Evolutionary conservation across 2,888 invertebrate species (phyloP).

Genomic region (Kryphioiulus occultus): DNA sequence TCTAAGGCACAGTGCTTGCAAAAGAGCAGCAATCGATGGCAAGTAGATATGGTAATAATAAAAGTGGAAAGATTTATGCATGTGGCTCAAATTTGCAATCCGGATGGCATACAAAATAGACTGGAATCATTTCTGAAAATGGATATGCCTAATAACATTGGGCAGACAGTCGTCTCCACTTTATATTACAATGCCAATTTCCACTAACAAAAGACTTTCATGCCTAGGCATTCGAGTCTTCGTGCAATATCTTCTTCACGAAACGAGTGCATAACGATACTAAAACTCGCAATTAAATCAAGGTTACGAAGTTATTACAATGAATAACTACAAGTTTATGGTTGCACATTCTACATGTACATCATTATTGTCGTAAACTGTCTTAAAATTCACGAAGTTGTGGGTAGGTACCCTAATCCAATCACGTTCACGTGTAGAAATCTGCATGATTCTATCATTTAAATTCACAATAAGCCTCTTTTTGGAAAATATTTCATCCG

Average conservation of each 20-base stretch:
- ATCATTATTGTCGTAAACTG: no score
- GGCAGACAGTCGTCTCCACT: neutral
- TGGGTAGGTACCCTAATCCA: neutral
- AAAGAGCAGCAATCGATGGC: neutral
- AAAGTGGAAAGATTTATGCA: neutral
- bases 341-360: neutral
- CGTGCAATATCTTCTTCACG: neutral
- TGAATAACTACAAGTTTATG: neutral
- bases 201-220: neutral
- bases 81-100: neutral
- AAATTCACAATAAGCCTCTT: neutral
- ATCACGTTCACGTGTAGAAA: neutral
- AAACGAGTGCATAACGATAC: neutral
- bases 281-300: neutral
- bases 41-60: neutral
- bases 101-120: neutral
- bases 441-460: neutral
- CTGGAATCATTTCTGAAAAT: neutral
- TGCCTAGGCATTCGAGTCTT: neutral
- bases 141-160: neutral
- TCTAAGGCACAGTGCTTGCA: neutral
- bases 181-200: neutral
- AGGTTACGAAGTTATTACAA: neutral
- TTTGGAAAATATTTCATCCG: neutral
- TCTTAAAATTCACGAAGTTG: neutral